Base-by-base conservation (phyloP, 2,888 invertebrate genomes). In the Agonopterix arenella region DNA sequence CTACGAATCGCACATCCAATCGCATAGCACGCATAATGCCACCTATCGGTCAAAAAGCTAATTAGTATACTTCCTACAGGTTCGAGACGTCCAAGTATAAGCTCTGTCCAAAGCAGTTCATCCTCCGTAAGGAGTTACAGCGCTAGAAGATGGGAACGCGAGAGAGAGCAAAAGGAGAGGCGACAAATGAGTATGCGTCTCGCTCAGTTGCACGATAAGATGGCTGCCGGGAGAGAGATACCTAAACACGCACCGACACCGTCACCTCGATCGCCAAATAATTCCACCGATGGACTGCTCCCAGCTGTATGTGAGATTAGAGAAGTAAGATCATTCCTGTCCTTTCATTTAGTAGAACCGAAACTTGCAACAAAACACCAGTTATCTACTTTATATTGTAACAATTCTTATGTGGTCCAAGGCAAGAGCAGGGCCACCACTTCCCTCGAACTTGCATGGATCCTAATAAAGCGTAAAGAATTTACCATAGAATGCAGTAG, bases 11-110 rank as follows among this genome's bases (percentile, higher is more conserved):
- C 51, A 61, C 55, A 40, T 48, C 56, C 54, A 40, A 46, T 44
- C 47, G 56, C 55, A 59, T 55, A 57, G 54, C 59, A 59, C 55
- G 43, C 44, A 55, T 55, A 11, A 40, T 4, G 40, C n/a, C 52
- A 52, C 42, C 13, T 45, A 8, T 55, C 56, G 44, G 10, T 13
- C 42, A 18, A 46, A 28, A 16, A n/a, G 43, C 8, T 8, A 13
- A 43, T 13, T 11, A 50, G 11, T 13, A 11, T 11, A 49, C 40
- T 42, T 56, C 28, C 52, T 58, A n/a, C 84, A 96, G 96, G 95
- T 91, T 95, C 95, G 75, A 91, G 96, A 90, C 93, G 96, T 90
- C 95, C 96, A 89, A 95, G 96, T 91, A 89, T 96, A 90, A 94
- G 93, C 61, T 96, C 96, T 58, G 91, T 96, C 67, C 96, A 96